Evolutionary conservation across 2,888 invertebrate species (phyloP), one percentile per base, ranked within the genome.

Genomic region (Sesamia inferens): DNA sequence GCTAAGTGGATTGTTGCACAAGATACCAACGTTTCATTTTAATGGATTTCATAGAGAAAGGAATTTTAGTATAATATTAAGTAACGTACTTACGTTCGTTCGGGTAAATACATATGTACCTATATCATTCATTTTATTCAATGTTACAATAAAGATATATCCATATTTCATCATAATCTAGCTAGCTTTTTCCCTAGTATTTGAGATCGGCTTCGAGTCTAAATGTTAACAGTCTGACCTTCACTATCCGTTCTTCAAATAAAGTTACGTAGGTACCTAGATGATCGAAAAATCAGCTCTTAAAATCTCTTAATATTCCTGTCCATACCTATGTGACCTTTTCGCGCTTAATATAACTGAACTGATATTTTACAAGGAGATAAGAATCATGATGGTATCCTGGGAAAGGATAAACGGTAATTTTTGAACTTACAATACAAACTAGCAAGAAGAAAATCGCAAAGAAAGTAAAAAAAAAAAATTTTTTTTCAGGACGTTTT

Each of bases 11-110:
- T n/a, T 54, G 22, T 22, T 68, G n/a, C 66, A 2, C 14, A 48
- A 31, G 16, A 39, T 51, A 64, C 39, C 39, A 39, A 39, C 5
- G 22, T 64, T 72, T 58, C 14, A 67, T 31, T 58, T 79, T 70
- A 67, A 70, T 75, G 66, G 42, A 68, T 61, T 68, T 11, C 14
- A 16, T 14, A 62, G 51, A 74, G 59, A 74, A 61, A 59, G 22
- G 16, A 13, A 42, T 39, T 44, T 6, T 71, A 10, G n/a, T 31
- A 10, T 48, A 24, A 44, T n/a, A n/a, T 8, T 44, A 44, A 10
- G 19, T 6, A 63, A 14, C 5, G 14, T 24, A 22, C 8, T 7
- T 14, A 57, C 10, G 16, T 24, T 24, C 22, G 24, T 57, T 57
- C 57, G 16, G 16, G 16, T 8, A 24, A 24, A 57, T 8, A 24